Evolutionary conservation across 1,140 invertebrate species (phyloP).

Genomic region (Dysdera silvatica): DNA sequence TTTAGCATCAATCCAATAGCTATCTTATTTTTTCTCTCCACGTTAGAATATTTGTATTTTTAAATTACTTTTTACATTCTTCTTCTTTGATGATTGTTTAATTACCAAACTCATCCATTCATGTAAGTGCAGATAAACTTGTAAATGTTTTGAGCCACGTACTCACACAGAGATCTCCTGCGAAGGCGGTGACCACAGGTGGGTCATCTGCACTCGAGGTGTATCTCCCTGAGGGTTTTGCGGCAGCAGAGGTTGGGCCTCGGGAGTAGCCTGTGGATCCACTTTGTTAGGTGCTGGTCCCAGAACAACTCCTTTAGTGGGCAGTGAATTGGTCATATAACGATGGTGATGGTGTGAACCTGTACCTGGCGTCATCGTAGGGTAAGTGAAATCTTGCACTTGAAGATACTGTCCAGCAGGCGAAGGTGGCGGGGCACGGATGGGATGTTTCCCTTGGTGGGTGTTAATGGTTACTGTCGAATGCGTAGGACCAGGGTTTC

Average conservation of each 20-base stretch:
- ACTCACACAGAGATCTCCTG: slow-evolving; percentile 31
- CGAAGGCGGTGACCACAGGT: slow-evolving; percentile 24
- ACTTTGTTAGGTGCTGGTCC: slow-evolving; percentile 8
- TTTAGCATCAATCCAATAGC: no score
- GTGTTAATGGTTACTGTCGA: no score
- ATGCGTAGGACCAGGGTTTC: no score
- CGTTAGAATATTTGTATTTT: no score
- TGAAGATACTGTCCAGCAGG: slow-evolving; percentile 23
- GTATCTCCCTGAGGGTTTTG: slow-evolving; percentile 22
- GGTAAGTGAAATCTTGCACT: slow-evolving; percentile 26
- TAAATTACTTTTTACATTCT: no score
- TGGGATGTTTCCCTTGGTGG: no score
- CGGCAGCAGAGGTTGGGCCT: slow-evolving; percentile 17
- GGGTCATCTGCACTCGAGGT: slow-evolving; percentile 19
- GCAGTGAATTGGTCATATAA: slow-evolving; percentile 24
- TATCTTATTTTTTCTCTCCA: no score
- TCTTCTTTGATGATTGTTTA: no score
- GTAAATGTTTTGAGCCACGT: slow-evolving; percentile 27
- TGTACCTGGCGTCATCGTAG: slow-evolving; percentile 10
- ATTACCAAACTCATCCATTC: no score
- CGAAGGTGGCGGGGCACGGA: slow-evolving; percentile 18
- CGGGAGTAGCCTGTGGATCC: slow-evolving; percentile 8
- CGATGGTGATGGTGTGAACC: no score
- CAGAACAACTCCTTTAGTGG: slow-evolving; percentile 2
- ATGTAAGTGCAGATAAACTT: no score